Percentiles rank a stretch among this genome's conserved stretches.
phyloP scores from a whole-genome alignment of 2,113 vertebrate genomes.

The Phalacrocorax brasilianus region DNA sequence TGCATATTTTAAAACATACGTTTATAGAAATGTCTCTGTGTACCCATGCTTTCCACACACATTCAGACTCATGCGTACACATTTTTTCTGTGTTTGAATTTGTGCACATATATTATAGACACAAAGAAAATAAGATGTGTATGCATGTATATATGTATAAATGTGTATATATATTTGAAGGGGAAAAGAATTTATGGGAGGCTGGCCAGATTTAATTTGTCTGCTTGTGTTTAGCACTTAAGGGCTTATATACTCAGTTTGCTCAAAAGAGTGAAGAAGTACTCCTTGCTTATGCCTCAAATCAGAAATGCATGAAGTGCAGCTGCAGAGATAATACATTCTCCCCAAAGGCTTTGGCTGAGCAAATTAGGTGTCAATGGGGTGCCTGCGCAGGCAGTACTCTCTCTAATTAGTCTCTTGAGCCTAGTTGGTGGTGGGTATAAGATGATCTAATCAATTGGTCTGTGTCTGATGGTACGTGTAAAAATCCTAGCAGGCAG shows the following conservation, averaged over 20 bases:
- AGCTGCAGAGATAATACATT: conserved; percentile 87
- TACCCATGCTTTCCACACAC: neutral
- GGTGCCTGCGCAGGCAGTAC: conserved; percentile 84
- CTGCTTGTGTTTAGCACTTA: conserved; percentile 76
- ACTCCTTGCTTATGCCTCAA: conserved; percentile 77
- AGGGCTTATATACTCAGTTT: conserved; percentile 75
- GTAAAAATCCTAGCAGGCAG: conserved; percentile 81
- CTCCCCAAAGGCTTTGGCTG: conserved; percentile 86
- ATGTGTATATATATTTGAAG: neutral
- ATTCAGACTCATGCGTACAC: neutral
- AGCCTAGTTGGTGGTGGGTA: conserved; percentile 86
- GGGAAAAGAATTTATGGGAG: conserved; percentile 19
- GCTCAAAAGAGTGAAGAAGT: conserved; percentile 76
- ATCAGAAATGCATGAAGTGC: conserved; percentile 85
- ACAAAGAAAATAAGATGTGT: neutral
- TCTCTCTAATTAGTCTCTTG: conserved; percentile 89
- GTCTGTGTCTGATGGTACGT: conserved; percentile 83
- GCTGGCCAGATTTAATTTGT: conserved; percentile 69
- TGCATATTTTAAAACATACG: neutral
- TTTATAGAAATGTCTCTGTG: neutral
- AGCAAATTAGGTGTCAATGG: conserved; percentile 91
- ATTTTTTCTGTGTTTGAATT: neutral
- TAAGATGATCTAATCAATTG: conserved; percentile 88
- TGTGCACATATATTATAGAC: neutral
- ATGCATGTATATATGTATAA: neutral